Evolutionary conservation across 2,113 vertebrate genomes (phyloP).

Genomic region (Chascanopsetta lugubris): DNA sequence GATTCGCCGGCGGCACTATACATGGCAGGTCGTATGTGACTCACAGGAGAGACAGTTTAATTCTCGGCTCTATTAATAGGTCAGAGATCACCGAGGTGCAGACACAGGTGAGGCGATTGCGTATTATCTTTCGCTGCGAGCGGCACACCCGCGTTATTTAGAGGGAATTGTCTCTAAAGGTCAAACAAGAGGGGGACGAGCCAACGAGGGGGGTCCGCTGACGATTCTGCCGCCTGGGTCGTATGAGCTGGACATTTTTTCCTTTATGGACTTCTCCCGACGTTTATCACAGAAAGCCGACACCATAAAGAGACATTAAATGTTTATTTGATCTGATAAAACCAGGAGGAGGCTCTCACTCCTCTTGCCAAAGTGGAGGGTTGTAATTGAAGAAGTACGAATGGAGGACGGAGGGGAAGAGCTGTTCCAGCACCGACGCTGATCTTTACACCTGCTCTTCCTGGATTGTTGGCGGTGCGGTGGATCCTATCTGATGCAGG

Average conservation of each 20-base stretch:
- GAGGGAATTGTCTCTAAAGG: conserved; percentile 53
- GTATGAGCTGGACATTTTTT: conserved; percentile 30
- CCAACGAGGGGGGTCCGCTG: conserved; percentile 2
- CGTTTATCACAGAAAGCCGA: not conserved
- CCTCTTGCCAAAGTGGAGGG: not conserved
- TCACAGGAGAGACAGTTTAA: conserved; percentile 56
- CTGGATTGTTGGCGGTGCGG: no score
- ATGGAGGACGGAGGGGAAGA: conserved; percentile 1
- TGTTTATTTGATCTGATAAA: conserved; percentile 34
- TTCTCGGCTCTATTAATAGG: conserved; percentile 59
- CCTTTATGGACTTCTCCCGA: conserved; percentile 9
- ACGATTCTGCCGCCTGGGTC: conserved; percentile 12
- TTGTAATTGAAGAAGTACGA: not conserved
- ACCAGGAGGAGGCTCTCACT: not conserved
- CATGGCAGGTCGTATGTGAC: conserved; percentile 46
- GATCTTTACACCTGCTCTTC: conserved; percentile 17
- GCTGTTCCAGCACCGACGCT: not conserved
- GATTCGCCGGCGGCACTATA: conserved; percentile 33
- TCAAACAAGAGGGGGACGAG: conserved; percentile 31
- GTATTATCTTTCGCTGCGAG: conserved; percentile 32
- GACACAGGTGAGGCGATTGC: conserved; percentile 33
- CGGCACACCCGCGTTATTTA: conserved; percentile 48
- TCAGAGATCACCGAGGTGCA: conserved; percentile 36
- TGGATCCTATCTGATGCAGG: no score
- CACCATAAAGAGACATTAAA: conserved; percentile 15